Evolutionary conservation across 2,113 vertebrate species (phyloP).

Genomic region (Stigmatopora argus): DNA sequence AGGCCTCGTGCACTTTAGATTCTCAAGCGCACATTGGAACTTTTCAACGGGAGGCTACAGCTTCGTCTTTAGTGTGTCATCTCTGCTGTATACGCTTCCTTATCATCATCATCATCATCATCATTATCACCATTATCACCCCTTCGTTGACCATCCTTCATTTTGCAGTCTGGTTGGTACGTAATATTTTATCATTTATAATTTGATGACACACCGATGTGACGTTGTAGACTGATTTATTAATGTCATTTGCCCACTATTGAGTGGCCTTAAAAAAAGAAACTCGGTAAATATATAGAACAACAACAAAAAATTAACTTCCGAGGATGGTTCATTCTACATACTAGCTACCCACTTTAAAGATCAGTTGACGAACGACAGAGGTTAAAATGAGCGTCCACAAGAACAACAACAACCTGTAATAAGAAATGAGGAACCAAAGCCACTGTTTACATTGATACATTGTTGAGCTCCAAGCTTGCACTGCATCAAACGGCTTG

Average conservation of each 20-base stretch:
- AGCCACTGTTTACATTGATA: conserved; percentile 20
- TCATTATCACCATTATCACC: not conserved
- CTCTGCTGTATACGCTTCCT: not conserved
- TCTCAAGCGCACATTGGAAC: not conserved
- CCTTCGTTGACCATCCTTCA: not conserved
- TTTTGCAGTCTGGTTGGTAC: not conserved
- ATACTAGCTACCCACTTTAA: too few relatives aligned
- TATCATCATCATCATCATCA: not conserved
- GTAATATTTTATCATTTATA: not conserved
- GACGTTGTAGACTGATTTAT: not conserved
- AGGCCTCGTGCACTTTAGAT: conserved; percentile 87
- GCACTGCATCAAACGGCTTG: conserved; percentile 1
- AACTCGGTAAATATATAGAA: too few relatives aligned
- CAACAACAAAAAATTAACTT: not conserved
- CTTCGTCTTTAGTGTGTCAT: not conserved
- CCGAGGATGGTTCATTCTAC: not conserved
- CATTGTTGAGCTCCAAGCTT: not conserved
- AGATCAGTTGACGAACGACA: too few relatives aligned
- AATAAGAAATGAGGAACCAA: conserved; percentile 14
- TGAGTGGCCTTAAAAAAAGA: not conserved
- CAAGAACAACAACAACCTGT: conserved; percentile 46
- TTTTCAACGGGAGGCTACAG: not conserved
- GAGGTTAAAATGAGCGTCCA: conserved; percentile 38
- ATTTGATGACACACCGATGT: not conserved
- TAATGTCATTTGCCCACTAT: too few relatives aligned